A percentile compares a stretch with the other conserved stretches of the same genome.
Conservation (phyloP, 1,140 invertebrate genomes). For the Drosophila virilis region DNA sequence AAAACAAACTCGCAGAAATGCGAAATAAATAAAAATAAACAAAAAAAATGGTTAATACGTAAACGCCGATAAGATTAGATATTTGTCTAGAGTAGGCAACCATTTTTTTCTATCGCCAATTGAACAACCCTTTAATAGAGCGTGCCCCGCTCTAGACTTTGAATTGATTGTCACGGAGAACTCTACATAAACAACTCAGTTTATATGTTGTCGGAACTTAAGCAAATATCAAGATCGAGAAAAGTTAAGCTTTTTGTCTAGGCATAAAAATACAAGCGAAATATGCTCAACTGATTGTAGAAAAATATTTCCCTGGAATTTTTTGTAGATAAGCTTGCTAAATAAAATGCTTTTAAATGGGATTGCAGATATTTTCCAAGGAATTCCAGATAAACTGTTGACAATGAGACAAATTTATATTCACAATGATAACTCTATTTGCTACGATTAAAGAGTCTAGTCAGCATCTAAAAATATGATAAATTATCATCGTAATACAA, state of each 20-base stretch:
- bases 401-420: not conserved
- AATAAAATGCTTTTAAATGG: constrained; percentile 4
- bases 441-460: not conserved
- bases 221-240: not conserved
- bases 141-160: not conserved
- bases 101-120: not conserved
- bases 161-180: too few species aligned
- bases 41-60: constrained; percentile 28
- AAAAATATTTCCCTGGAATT: constrained; percentile 33
- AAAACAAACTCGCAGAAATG: constrained; percentile 5
- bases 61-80: constrained; percentile 52
- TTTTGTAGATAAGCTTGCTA: constrained; percentile 11
- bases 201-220: not conserved
- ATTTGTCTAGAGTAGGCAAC: not conserved
- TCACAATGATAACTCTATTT: not conserved
- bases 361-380: not conserved
- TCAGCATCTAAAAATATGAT: not conserved
- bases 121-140: too few species aligned
- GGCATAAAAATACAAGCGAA: not conserved
- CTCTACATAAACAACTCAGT: too few species aligned
- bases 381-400: not conserved
- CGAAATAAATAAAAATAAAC: constrained; percentile 39
- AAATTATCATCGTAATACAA: not conserved
- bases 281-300: constrained; percentile 3
- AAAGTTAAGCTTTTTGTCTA: not conserved